A percentile compares a stretch with the other conserved stretches of the same genome.
phyloP scores from a whole-genome alignment of 1,140 invertebrate species.

The Nephotettix cincticeps region DNA sequence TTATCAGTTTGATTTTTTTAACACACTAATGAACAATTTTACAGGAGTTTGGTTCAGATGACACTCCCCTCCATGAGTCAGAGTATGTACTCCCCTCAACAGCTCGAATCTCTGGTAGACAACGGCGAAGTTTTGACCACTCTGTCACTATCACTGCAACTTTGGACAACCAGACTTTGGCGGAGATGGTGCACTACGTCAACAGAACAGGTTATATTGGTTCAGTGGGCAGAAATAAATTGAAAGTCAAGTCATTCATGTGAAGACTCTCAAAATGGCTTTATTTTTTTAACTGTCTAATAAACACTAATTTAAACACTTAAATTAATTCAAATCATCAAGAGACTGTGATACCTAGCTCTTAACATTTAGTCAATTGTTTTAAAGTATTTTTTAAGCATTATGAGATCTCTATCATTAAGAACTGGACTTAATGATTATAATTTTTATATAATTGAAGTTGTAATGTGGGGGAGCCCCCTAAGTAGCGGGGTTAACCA shows the following conservation, averaged over 20 bases:
- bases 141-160: not conserved
- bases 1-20: not conserved
- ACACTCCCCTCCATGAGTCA: conserved; percentile 58
- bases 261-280: too few relatives aligned
- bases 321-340: too few relatives aligned
- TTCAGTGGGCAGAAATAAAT: too few relatives aligned
- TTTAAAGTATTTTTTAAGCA: not conserved
- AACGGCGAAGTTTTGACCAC: conserved; percentile 1
- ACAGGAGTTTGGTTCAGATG: conserved; percentile 62
- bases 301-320: too few relatives aligned
- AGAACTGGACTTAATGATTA: not conserved
- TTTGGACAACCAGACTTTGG: conserved; percentile 4
- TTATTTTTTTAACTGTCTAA: too few relatives aligned
- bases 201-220: conserved; percentile 8
- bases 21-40: not conserved
- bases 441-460: not conserved
- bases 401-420: not conserved
- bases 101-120: not conserved
- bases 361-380: not conserved
- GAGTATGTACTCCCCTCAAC: conserved; percentile 48
- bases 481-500: too few relatives aligned
- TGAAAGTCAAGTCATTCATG: too few relatives aligned
- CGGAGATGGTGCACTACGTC: conserved; percentile 10
- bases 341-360: too few relatives aligned
- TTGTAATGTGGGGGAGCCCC: too few relatives aligned